Evolutionary conservation across 2,797 vertebrate species (phyloP).

Genomic region (Sebastes nivosus): DNA sequence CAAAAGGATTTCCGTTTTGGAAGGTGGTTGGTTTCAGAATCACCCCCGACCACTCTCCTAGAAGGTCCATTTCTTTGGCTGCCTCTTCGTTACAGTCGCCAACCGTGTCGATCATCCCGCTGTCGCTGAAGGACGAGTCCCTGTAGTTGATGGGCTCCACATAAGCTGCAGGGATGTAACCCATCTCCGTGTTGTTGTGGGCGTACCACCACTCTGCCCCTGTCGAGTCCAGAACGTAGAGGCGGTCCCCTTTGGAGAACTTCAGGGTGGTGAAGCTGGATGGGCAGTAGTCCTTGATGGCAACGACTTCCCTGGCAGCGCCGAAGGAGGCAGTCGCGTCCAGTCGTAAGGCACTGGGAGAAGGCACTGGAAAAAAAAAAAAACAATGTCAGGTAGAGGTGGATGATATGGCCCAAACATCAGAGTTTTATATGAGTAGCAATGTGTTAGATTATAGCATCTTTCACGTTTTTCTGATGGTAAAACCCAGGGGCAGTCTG

Average conservation of each 20-base stretch:
- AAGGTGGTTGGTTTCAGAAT: conserved; percentile 76
- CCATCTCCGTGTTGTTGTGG: conserved; percentile 98
- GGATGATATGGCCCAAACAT: not conserved
- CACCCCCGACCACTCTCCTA: conserved; percentile 85
- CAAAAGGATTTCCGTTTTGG: conserved; percentile 89
- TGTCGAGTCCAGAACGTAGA: conserved; percentile 93
- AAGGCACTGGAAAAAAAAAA: conserved; percentile 85
- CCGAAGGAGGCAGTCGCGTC: conserved; percentile 88
- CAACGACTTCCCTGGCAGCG: conserved; percentile 91
- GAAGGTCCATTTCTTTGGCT: conserved; percentile 88
- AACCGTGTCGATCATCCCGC: conserved; percentile 91
- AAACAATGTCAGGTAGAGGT: not conserved
- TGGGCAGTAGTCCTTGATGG: conserved; percentile 96
- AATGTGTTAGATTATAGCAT: not conserved
- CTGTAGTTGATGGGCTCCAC: conserved; percentile 90
- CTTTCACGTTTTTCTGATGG: not conserved
- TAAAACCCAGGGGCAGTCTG: not conserved
- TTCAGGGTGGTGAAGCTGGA: conserved; percentile 96
- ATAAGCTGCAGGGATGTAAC: conserved; percentile 95
- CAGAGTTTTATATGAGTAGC: not conserved
- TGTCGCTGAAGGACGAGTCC: conserved; percentile 91
- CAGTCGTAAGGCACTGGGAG: conserved; percentile 92
- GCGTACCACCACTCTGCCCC: conserved; percentile 99
- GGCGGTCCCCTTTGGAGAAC: conserved; percentile 94
- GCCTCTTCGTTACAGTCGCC: conserved; percentile 88